phyloP scores from a whole-genome alignment of 2,113 vertebrate species.

The cattle (Bos taurus) region ARS-UCD2.0 NC_037356.1:50207001-50207500 shows the following conservation, averaged over 20 bases:
- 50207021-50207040: fast-evolving
- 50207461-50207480: fast-evolving
- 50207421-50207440: neutral
- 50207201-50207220: neutral
- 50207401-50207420: fast-evolving
- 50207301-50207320: neutral
- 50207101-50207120: fast-evolving
- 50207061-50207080: fast-evolving
- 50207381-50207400: fast-evolving
- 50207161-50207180: fast-evolving
- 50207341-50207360: neutral
- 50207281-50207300: neutral
- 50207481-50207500: neutral
- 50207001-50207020: fast-evolving
- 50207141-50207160: fast-evolving
- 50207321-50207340: neutral
- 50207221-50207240: fast-evolving
- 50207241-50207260: fast-evolving
- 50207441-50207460: fast-evolving
- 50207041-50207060: fast-evolving
- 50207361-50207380: fast-evolving
- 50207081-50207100: fast-evolving
- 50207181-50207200: fast-evolving
- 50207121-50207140: fast-evolving
- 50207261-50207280: neutral